phyloP scores from a whole-genome alignment of 2,113 vertebrate genomes.

The Petrocephalus zakoni region DNA sequence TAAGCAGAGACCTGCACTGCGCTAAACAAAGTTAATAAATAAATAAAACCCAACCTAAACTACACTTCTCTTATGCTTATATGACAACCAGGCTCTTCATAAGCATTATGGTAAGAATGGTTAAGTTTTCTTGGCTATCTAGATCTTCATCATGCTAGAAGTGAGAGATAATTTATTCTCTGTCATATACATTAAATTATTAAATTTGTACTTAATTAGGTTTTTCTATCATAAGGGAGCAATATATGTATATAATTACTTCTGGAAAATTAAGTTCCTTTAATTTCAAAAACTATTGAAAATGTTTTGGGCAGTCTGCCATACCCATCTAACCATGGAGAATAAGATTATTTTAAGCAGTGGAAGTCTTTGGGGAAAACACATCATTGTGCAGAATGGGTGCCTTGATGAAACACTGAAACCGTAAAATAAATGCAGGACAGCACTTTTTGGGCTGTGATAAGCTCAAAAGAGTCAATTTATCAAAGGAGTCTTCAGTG shows the following conservation, averaged over 20 bases:
- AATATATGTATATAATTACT: slow-evolving; percentile 38
- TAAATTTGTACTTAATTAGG: slow-evolving; percentile 45
- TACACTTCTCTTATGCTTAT: background rate
- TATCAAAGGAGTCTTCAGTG: background rate
- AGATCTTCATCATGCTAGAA: slow-evolving; percentile 3
- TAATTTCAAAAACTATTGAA: slow-evolving; percentile 43
- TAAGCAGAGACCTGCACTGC: background rate
- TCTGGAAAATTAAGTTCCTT: slow-evolving; percentile 42
- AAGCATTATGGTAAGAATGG: background rate
- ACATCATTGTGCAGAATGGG: slow-evolving; percentile 37
- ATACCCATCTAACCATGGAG: slow-evolving; percentile 43
- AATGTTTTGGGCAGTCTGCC: slow-evolving; percentile 41
- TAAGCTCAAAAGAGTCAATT: slow-evolving; percentile 4
- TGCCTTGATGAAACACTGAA: slow-evolving; percentile 37
- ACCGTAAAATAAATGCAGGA: background rate
- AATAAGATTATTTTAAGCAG: slow-evolving; percentile 58
- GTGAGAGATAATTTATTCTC: slow-evolving; percentile 26
- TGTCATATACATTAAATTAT: slow-evolving; percentile 43
- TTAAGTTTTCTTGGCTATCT: background rate
- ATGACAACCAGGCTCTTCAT: background rate
- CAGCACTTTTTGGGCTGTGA: background rate
- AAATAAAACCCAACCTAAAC: background rate
- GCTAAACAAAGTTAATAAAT: background rate
- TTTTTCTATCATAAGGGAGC: slow-evolving; percentile 42
- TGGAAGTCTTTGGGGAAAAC: slow-evolving; percentile 36